A percentile compares a stretch with the other conserved stretches of the same genome.
phyloP scores from a whole-genome alignment of 2,888 invertebrate species.

The Spodoptera littoralis region DNA sequence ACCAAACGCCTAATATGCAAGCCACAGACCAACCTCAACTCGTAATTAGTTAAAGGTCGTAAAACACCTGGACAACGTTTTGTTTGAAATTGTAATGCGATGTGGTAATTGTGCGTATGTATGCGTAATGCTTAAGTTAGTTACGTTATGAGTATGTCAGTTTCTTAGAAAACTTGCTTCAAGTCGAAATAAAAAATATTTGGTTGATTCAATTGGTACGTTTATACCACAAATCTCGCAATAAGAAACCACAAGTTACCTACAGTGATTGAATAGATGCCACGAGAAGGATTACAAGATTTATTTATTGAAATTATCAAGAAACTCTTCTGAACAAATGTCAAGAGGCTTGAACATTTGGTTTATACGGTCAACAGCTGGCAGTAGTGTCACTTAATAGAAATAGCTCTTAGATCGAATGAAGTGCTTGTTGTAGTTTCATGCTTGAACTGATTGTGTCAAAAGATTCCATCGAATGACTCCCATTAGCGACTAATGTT shows the following conservation, averaged over 20 bases:
- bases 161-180: neutral
- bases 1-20: constrained; percentile 47
- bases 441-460: constrained; percentile 17
- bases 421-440: neutral
- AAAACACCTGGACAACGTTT: constrained; percentile 11
- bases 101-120: constrained; percentile 9
- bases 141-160: neutral
- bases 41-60: constrained; percentile 38
- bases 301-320: too few relatives aligned
- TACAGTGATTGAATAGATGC: too few relatives aligned
- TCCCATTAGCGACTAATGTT: constrained; percentile 12
- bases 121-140: too few relatives aligned
- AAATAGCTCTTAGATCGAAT: neutral
- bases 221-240: too few relatives aligned
- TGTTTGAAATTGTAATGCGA: constrained; percentile 26
- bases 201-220: too few relatives aligned
- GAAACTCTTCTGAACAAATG: too few relatives aligned
- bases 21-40: constrained; percentile 33
- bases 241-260: too few relatives aligned
- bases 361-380: too few relatives aligned
- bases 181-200: too few relatives aligned
- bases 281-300: too few relatives aligned
- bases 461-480: constrained; percentile 28
- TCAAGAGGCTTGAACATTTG: too few relatives aligned
- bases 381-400: too few relatives aligned